Percentiles rank a stretch among this genome's conserved stretches.
These are phyloP conservation scores for Zelleria hepariella DNA, from an alignment of 2,888 invertebrate genomes.

Conservation along the genomic window DNA sequence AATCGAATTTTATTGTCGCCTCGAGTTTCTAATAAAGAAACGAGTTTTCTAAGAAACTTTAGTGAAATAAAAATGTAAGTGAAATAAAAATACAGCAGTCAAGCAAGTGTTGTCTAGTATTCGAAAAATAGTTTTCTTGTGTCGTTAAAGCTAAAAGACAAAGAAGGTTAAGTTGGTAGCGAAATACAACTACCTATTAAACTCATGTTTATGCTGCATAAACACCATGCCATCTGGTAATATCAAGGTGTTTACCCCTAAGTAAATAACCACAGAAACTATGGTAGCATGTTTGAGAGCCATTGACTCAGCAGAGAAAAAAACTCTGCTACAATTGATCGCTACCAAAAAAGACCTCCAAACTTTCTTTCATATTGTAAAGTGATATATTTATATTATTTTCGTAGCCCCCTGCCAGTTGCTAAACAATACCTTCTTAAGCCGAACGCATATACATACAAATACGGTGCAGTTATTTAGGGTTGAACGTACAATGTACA, in stretches of 20 bases:
- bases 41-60: too few species aligned
- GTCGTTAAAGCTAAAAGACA: too few species aligned
- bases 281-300: constrained; percentile 30
- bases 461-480: constrained; percentile 15
- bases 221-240: not conserved
- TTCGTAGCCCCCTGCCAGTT: constrained; percentile 42
- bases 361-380: constrained; percentile 57
- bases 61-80: too few species aligned
- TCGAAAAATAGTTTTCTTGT: too few species aligned
- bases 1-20: too few species aligned
- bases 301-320: constrained; percentile 23
- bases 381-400: constrained; percentile 69
- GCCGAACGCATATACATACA: constrained; percentile 29
- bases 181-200: too few species aligned
- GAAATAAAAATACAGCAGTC: too few species aligned
- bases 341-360: constrained; percentile 58
- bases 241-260: not conserved
- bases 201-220: not conserved
- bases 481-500: constrained; percentile 24
- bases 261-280: not conserved
- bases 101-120: too few species aligned
- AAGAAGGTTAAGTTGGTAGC: too few species aligned
- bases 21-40: too few species aligned
- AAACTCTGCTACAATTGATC: constrained; percentile 50
- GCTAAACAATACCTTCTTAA: constrained; percentile 39